Conservation (phyloP, 1,140 invertebrate species). For the Pseudomyrmex cubaensis region DNA sequence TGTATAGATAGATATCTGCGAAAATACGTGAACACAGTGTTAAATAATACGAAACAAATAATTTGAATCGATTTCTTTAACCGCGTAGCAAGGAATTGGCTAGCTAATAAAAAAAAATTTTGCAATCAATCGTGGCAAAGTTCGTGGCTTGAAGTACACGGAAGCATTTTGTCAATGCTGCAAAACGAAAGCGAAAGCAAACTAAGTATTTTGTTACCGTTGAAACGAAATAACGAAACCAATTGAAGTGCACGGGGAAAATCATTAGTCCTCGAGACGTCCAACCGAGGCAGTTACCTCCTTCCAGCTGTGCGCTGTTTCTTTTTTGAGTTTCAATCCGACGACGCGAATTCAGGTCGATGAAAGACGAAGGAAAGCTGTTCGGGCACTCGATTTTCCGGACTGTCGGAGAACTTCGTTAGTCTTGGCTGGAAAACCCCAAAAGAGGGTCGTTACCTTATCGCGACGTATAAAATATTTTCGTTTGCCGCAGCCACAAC, state of each 20-base stretch:
- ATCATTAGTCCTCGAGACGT: slow-evolving; percentile 57
- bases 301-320: slow-evolving; percentile 31
- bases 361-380: slow-evolving; percentile 38
- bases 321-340: slow-evolving; percentile 62
- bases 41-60: background rate
- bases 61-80: background rate
- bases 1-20: background rate
- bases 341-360: slow-evolving; percentile 65
- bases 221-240: slow-evolving; percentile 56
- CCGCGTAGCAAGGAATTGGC: background rate
- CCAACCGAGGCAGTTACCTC: background rate
- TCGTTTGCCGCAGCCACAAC: background rate
- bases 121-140: background rate
- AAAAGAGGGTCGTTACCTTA: slow-evolving; percentile 67
- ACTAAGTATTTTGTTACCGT: slow-evolving; percentile 53
- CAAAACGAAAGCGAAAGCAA: slow-evolving; percentile 38
- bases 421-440: slow-evolving; percentile 57
- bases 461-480: slow-evolving; percentile 62
- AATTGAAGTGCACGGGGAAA: slow-evolving; percentile 50
- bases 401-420: slow-evolving; percentile 68
- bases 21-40: background rate
- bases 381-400: slow-evolving; percentile 68
- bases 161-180: slow-evolving; percentile 11
- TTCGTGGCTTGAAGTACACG: background rate
- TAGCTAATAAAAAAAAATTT: slow-evolving; percentile 14